Base-by-base conservation (phyloP, 2,113 vertebrate species). In the Coreoperca whiteheadi region DNA sequence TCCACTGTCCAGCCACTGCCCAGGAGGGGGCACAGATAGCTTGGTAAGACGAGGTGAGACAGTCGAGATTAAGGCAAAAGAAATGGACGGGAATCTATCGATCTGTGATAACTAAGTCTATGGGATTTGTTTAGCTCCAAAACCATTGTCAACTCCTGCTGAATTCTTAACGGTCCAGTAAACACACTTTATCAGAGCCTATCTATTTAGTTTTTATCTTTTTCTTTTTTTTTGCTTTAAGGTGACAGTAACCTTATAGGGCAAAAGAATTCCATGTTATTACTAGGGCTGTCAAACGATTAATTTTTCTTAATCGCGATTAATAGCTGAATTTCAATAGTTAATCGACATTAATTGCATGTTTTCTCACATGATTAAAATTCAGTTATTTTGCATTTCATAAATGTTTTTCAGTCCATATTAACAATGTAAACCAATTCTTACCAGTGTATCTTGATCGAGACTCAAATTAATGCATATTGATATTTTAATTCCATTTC, bases 11-110 rank as follows among this genome's bases (percentile, higher is more conserved):
- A 92, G 91, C 84, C 92, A 84, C 90, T 50, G 81, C 93, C 84
- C 90, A 64, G 92, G 88, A 90, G 91, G 93, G 91, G 90, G 88
- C 86, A 90, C 85, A 92, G 93, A 94, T 94, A 93, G 86, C 79
- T 86, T 23, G 48, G 82, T 87, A 84, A 93, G 84, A 86, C n/a
- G 59, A 82, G 90, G 79, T 82, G 91, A 89, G 87, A 87, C 84
- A 21, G 81, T 34, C 12, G 75, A 87, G 91, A 93, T 92, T 91
- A 93, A 77, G 76, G 20, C 53, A 72, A 46, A 76, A 89, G 66
- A 86, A 84, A 65, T 59, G 79, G 82, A 87, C 16, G 28, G 61
- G 81, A 91, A 83, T 90, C 85, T 77, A 85, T 79, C 14, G n/a
- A 77, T 56, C 54, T 56, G 56, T 91, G 91, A 92, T 92, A 85